Evolutionary conservation across 1,140 invertebrate species (phyloP).

Genomic region (Tetragnatha versicolor): DNA sequence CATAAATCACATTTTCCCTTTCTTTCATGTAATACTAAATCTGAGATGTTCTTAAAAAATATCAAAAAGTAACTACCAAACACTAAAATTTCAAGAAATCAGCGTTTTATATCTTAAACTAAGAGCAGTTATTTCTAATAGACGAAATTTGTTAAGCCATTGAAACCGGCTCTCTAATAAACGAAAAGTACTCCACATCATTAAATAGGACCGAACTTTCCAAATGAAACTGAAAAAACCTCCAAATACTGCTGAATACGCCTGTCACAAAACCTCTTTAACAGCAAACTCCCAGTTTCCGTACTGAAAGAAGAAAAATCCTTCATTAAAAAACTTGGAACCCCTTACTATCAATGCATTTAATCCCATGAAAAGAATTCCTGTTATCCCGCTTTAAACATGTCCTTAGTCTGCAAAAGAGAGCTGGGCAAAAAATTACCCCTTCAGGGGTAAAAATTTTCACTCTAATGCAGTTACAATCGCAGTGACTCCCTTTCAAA

Average conservation of each 20-base stretch:
- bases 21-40: too few relatives aligned
- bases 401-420: constrained; percentile 38
- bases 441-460: constrained; percentile 27
- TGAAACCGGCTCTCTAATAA: too few relatives aligned
- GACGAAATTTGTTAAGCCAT: too few relatives aligned
- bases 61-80: too few relatives aligned
- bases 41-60: too few relatives aligned
- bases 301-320: constrained; percentile 12
- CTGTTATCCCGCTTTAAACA: constrained; percentile 35
- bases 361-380: constrained; percentile 50
- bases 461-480: constrained; percentile 48
- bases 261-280: constrained; percentile 23
- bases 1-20: too few relatives aligned
- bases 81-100: too few relatives aligned
- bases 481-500: constrained; percentile 11
- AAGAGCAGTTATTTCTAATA: too few relatives aligned
- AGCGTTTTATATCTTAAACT: too few relatives aligned
- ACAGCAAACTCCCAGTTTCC: constrained; percentile 22
- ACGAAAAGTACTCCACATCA: too few relatives aligned
- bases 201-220: not conserved
- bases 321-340: constrained; percentile 44
- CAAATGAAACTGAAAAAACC: not conserved
- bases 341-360: constrained; percentile 42
- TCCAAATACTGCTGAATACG: constrained; percentile 33
- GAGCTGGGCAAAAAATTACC: not conserved